phyloP scores from a whole-genome alignment of 1,140 invertebrate species.

The Sinonovacula constricta region DNA sequence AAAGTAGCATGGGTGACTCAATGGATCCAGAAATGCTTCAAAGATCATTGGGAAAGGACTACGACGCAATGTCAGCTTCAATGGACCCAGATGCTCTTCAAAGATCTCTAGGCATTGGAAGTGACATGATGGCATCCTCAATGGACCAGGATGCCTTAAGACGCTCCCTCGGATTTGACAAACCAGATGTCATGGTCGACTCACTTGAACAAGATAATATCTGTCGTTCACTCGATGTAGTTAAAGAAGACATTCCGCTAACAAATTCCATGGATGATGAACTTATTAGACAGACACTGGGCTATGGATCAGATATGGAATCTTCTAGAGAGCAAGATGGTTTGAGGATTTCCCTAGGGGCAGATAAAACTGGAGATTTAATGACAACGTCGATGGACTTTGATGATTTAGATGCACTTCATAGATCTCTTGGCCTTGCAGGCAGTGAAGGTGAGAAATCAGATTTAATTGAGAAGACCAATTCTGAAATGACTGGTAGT shows the following conservation, averaged over 20 bases:
- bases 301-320: conserved; percentile 40
- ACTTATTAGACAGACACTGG: conserved; percentile 42
- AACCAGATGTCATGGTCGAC: conserved; percentile 23
- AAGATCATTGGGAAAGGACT: conserved; percentile 18
- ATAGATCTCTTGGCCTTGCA: conserved; percentile 45
- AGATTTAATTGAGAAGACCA: conserved; percentile 17
- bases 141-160: conserved; percentile 42
- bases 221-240: conserved; percentile 33
- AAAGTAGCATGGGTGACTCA: conserved; percentile 32
- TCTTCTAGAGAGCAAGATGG: conserved; percentile 32
- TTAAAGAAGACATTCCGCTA: conserved; percentile 10
- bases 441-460: conserved; percentile 34
- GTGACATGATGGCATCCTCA: conserved; percentile 27
- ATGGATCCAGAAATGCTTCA: conserved; percentile 42
- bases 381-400: conserved; percentile 48
- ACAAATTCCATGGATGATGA: conserved; percentile 53
- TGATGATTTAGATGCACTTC: conserved; percentile 50
- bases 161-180: conserved; percentile 22
- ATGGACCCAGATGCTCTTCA: conserved; percentile 39
- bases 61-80: conserved; percentile 30
- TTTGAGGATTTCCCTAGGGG: conserved; percentile 22
- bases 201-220: conserved; percentile 45
- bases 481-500: conserved; percentile 27
- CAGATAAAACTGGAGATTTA: conserved; percentile 35
- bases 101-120: conserved; percentile 37